Evolutionary conservation across 2,113 vertebrate genomes (phyloP).

Genomic region (Aldabrachelys gigantea): DNA sequence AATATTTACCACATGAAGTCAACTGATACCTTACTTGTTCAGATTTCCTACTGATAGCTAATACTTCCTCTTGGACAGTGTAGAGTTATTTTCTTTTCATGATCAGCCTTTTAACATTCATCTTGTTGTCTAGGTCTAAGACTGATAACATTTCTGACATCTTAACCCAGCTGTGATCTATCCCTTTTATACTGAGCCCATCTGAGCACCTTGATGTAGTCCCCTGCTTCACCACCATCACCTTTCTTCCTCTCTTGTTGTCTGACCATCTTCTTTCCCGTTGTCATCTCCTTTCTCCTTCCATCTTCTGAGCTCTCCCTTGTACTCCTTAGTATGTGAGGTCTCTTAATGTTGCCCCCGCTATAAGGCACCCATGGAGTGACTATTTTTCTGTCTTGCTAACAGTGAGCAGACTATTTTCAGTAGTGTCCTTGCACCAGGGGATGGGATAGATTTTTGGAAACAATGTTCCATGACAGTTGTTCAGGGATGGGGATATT

Average conservation of each 20-base stretch:
- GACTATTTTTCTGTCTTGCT: neutral
- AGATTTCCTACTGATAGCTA: neutral
- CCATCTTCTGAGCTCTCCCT: neutral
- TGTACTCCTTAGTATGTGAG: neutral
- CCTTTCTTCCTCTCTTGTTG: neutral
- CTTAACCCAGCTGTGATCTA: neutral
- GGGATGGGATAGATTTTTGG: neutral
- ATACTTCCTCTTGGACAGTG: neutral
- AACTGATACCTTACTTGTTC: neutral
- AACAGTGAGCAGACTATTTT: accelerated
- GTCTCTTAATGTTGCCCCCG: neutral
- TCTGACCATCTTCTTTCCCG: neutral
- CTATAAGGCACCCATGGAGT: neutral
- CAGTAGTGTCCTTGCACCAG: accelerated
- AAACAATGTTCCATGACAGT: neutral
- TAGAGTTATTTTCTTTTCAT: accelerated
- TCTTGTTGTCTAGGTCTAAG: neutral
- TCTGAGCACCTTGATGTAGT: neutral
- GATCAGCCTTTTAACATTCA: neutral
- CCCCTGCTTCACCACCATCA: neutral
- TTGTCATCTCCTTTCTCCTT: neutral
- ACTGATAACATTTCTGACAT: neutral
- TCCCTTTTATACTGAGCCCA: neutral
- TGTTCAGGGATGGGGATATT: neutral
- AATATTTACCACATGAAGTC: neutral